Evolutionary conservation across 2,113 vertebrate species (phyloP).

Genomic region (Hepsetus odoe): DNA sequence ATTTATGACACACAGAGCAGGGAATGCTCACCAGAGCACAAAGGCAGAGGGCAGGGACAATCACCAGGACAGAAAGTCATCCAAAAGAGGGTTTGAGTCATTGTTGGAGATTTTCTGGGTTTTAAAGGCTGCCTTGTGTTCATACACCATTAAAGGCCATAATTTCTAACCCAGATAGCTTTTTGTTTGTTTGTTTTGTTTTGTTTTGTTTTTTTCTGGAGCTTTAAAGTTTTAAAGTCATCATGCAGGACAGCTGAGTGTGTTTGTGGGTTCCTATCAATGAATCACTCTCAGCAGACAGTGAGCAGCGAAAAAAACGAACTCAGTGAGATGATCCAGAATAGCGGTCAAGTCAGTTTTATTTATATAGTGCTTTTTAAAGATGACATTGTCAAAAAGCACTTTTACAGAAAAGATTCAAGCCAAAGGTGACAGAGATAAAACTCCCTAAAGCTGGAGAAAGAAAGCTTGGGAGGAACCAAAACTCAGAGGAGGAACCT

Average conservation of each 20-base stretch:
- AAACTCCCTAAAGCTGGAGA: no score
- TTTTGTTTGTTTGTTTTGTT: background rate
- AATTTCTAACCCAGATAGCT: background rate
- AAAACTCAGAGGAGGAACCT: no score
- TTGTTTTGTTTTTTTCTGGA: background rate
- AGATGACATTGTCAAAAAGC: no score
- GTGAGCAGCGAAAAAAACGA: no score
- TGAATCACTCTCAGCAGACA: background rate
- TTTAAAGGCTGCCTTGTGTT: background rate
- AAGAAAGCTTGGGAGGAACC: no score
- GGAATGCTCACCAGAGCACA: conserved; percentile 49
- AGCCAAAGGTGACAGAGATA: no score
- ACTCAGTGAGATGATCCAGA: no score
- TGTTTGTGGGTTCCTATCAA: background rate
- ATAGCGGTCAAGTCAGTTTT: no score
- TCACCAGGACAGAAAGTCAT: conserved; percentile 2
- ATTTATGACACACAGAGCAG: conserved; percentile 63
- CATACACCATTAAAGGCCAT: background rate
- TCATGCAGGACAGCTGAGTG: background rate
- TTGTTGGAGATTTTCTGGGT: background rate
- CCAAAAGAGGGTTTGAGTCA: background rate
- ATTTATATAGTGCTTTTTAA: no score
- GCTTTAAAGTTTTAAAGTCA: background rate
- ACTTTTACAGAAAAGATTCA: no score
- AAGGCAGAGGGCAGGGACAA: conserved; percentile 27